Base-by-base conservation (phyloP, 2,888 invertebrate genomes). In the Lochmaea capreae region DNA sequence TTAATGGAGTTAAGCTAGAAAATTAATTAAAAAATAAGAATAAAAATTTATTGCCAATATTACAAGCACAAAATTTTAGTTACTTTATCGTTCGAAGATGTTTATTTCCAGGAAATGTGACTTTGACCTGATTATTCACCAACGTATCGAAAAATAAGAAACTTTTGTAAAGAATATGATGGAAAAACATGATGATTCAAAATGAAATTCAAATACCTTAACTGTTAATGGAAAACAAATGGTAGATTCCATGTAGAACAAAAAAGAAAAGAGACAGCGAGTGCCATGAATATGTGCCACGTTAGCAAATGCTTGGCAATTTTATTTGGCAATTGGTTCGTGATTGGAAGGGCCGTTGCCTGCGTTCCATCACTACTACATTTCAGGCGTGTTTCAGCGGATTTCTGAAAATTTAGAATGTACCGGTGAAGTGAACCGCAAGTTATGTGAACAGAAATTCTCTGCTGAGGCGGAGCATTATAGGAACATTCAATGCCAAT, bases 231-330 rank as follows among this genome's bases (percentile, higher is more conserved):
- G 8, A 9, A 39, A 8, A 39, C 33, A 39, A 39, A 39, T 39
- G 33, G 33, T 39, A 39, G 8, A 39, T 49, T n/a, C 1, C 3
- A 8, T n/a, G 5, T n/a, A n/a, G 49, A 8, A 49, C 6, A 5
- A 49, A 14, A 49, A 49, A 33, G 46, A 49, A 52, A 68, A 62
- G 33, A 61, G 68, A 52, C 67, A 67, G 67, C 46, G 16, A 62
- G 14, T 52, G 59, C 49, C 58, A 65, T 26, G 52, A 65, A 74
- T 73, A 67, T 74, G 49, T 81, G 82, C 82, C 79, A 79, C 77
- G 81, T 75, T 81, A 77, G 82, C 81, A 80, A 82, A 81, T 81
- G 81, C 81, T 80, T 80, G 79, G 70, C 82, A 82, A 83, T 82
- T 81, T 82, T 82, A 81, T 83, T 82, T 82, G 80, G 80, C 79